Conservation (phyloP, 2,113 vertebrate genomes). For the Tenebrosternarchus preto region DNA sequence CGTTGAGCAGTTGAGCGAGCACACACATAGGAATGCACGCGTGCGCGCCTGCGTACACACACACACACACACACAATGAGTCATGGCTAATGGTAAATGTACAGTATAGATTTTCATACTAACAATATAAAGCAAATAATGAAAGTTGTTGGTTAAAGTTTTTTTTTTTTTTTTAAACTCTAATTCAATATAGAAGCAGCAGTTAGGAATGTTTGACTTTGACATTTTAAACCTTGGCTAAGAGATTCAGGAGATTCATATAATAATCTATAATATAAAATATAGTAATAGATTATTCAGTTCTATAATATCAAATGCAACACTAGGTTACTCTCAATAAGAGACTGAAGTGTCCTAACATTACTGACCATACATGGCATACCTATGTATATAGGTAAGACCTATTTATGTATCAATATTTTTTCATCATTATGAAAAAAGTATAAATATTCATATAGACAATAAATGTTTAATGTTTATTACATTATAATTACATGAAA, state of each 20-base stretch:
- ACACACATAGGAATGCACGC: neutral
- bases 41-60: neutral
- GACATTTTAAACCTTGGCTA: neutral
- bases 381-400: no score
- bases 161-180: conserved; percentile 22
- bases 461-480: conserved; percentile 13
- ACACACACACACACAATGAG: conserved; percentile 35
- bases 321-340: neutral
- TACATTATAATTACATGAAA: conserved; percentile 32
- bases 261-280: no score
- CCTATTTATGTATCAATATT: no score
- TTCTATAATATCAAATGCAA: neutral
- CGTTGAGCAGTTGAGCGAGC: conserved; percentile 26
- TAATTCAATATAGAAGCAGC: neutral
- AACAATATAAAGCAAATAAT: conserved; percentile 37
- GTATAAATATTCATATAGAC: no score
- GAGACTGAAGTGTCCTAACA: no score
- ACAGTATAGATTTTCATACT: conserved; percentile 34
- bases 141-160: conserved; percentile 16
- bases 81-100: conserved; percentile 45
- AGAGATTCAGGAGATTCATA: neutral
- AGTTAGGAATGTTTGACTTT: neutral
- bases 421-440: no score
- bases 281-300: neutral
- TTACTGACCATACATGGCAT: no score